These are phyloP conservation scores for Onychomys arenicola DNA, from an alignment of 2,797 vertebrate genomes.

Conservation along the genomic window DNA sequence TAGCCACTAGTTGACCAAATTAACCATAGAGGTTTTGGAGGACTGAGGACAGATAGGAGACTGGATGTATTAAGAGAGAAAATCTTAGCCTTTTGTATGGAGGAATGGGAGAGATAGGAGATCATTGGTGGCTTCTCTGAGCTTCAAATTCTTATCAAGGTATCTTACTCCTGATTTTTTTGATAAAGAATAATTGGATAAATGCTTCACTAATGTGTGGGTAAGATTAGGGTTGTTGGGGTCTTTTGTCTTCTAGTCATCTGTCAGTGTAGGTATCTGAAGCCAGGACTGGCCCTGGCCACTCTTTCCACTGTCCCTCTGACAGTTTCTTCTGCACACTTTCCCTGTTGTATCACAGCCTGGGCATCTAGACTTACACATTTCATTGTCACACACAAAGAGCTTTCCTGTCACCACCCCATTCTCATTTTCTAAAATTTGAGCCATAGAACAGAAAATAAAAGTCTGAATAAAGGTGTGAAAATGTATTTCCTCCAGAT, in stretches of 20 bases:
- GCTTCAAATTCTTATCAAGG: not conserved
- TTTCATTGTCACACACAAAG: conserved; percentile 26
- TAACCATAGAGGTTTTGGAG: not conserved
- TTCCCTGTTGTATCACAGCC: not conserved
- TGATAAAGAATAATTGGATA: not conserved
- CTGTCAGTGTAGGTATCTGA: not conserved
- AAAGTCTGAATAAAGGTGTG: not conserved
- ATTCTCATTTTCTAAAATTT: conserved; percentile 45
- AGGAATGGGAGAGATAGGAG: not conserved
- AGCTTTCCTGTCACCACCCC: not conserved
- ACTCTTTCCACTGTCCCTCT: conserved; percentile 5
- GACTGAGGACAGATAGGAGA: not conserved
- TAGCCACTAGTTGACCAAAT: not conserved
- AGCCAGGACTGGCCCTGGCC: not conserved
- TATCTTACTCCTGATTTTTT: not conserved
- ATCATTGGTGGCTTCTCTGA: not conserved
- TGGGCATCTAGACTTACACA: not conserved
- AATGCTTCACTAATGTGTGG: not conserved
- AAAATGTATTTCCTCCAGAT: conserved; percentile 42
- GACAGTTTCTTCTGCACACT: not conserved
- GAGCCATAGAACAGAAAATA: conserved; percentile 15
- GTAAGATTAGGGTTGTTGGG: not conserved
- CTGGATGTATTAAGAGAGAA: not conserved
- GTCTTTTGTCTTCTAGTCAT: conserved; percentile 26
- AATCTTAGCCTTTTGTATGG: not conserved